Evolutionary conservation across 2,888 invertebrate genomes (phyloP).

Genomic region (Hofmannophila pseudospretella): DNA sequence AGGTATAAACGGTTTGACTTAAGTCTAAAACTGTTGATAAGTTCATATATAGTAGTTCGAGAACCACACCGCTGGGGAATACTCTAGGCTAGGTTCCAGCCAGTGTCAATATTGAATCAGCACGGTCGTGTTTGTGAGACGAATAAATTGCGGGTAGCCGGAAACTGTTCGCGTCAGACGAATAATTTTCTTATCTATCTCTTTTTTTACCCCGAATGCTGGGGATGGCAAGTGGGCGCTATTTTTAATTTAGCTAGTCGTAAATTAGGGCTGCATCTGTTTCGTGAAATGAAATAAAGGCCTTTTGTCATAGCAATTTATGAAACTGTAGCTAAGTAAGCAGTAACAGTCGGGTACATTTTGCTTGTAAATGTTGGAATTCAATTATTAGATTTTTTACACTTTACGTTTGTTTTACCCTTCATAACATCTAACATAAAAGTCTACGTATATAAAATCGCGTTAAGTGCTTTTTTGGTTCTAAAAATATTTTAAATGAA

Average conservation of each 20-base stretch:
- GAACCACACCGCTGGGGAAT: constrained; percentile 32
- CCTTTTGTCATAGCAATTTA: neutral
- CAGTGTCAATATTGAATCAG: constrained; percentile 71
- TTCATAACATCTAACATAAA: too few relatives aligned
- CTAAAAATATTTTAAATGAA: too few relatives aligned
- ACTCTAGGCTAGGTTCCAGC: constrained; percentile 46
- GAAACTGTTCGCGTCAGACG: constrained; percentile 50
- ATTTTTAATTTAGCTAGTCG: constrained; percentile 24
- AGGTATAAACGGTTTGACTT: too few relatives aligned
- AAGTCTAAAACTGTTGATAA: too few relatives aligned
- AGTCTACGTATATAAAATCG: too few relatives aligned
- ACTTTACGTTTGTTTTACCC: too few relatives aligned
- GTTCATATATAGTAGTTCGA: constrained; percentile 5
- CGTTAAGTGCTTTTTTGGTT: too few relatives aligned
- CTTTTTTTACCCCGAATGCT: constrained; percentile 23
- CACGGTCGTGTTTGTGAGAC: constrained; percentile 61
- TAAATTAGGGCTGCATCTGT: constrained; percentile 16
- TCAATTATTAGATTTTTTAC: too few relatives aligned
- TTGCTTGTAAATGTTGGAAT: too few relatives aligned
- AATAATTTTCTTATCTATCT: constrained; percentile 51
- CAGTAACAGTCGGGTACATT: too few relatives aligned
- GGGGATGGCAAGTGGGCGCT: constrained; percentile 19
- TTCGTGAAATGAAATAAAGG: neutral
- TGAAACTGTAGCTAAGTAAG: too few relatives aligned
- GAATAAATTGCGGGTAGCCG: constrained; percentile 65